phyloP scores from a whole-genome alignment of 2,797 vertebrate species.

The Acrossocheilus wenchowensis region DNA sequence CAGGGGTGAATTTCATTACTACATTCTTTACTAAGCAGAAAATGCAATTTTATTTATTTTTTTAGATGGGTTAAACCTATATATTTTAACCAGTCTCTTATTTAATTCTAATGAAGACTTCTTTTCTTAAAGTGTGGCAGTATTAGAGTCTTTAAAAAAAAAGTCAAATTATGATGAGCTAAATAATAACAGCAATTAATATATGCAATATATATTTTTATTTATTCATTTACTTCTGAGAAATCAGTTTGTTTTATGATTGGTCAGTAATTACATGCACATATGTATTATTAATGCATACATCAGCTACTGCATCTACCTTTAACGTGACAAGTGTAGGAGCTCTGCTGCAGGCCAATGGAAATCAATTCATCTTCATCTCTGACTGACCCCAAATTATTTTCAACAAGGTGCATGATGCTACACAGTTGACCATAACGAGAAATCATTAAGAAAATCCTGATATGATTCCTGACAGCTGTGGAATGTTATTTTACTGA shows the following conservation, averaged over 20 bases:
- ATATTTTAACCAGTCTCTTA: background rate
- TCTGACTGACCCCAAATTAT: slow-evolving; percentile 80
- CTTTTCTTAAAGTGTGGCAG: background rate
- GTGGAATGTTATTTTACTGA: background rate
- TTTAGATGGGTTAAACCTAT: background rate
- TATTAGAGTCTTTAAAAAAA: background rate
- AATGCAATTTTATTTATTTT: too few species aligned
- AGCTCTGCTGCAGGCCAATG: slow-evolving; percentile 78
- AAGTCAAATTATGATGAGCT: background rate
- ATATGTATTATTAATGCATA: background rate
- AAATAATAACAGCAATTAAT: background rate
- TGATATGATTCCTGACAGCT: background rate
- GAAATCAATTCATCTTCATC: slow-evolving; percentile 84
- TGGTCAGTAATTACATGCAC: background rate
- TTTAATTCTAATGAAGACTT: background rate
- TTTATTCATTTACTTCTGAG: background rate
- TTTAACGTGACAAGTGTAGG: slow-evolving; percentile 79
- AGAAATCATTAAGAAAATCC: background rate
- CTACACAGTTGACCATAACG: background rate
- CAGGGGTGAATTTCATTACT: background rate
- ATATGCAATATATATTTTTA: too few species aligned
- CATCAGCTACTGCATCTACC: slow-evolving; percentile 78
- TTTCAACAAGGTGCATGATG: slow-evolving; percentile 66
- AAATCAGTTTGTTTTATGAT: too few species aligned
- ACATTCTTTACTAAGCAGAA: background rate